Conservation (phyloP, 2,888 invertebrate species). For the Agrilus biguttatus region DNA sequence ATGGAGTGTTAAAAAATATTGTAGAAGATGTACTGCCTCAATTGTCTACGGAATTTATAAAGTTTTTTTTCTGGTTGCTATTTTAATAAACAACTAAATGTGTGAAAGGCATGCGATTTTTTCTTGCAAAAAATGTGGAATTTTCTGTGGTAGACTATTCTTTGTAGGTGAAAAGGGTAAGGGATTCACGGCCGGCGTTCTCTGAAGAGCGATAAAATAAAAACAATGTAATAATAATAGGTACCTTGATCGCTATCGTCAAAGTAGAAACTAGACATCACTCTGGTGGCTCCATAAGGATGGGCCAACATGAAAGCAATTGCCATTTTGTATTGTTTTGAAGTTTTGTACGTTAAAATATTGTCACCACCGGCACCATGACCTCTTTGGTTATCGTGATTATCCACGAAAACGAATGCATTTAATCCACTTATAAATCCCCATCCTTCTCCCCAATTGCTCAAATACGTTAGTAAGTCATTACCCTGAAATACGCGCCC, state of each 20-base stretch:
- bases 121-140: too few species aligned
- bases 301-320: slow-evolving; percentile 73
- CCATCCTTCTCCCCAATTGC: slow-evolving; percentile 49
- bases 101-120: too few species aligned
- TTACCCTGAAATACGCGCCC: slow-evolving; percentile 42
- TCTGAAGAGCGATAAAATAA: too few species aligned
- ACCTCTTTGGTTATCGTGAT: slow-evolving; percentile 78
- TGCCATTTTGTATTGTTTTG: slow-evolving; percentile 51
- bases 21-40: too few species aligned
- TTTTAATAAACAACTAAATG: too few species aligned
- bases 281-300: slow-evolving; percentile 59
- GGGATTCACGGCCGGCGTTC: too few species aligned
- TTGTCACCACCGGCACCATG: slow-evolving; percentile 42
- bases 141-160: too few species aligned
- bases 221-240: too few species aligned
- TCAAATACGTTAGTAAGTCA: slow-evolving; percentile 49
- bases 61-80: too few species aligned
- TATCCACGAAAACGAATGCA: slow-evolving; percentile 70
- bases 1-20: too few species aligned
- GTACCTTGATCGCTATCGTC: slow-evolving; percentile 37
- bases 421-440: slow-evolving; percentile 38
- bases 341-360: slow-evolving; percentile 49
- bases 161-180: too few species aligned
- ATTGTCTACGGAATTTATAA: too few species aligned
- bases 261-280: slow-evolving; percentile 78